Evolutionary conservation across 2,113 vertebrate species (phyloP), one percentile per base, ranked within the genome.

Genomic region (Bos javanicus): DNA sequence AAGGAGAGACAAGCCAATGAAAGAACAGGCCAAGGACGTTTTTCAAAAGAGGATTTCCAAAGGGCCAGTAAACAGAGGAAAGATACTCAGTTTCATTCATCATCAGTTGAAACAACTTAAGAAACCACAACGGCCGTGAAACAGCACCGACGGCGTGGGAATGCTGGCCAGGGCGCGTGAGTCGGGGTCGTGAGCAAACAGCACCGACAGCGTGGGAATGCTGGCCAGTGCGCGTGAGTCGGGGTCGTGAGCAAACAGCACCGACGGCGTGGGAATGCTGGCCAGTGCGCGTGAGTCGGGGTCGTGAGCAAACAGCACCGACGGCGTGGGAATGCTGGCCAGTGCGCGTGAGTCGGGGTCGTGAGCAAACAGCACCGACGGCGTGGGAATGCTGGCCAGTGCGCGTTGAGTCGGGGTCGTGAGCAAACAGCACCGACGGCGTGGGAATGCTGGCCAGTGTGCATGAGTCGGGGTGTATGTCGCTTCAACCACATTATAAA

Each of bases 31-130:
- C 71, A 92, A 56, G 46, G 50, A 60, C 7, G 50, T 39, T 71
- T 96, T 60, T 56, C 78, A 81, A 64, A 95, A 64, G 52, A 88
- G 57, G 54, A 76, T 92, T 97, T 56, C 52, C 21, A 83, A 95
- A 50, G 7, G 30, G 56, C 33, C 87, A 87, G 64, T 26, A 67
- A 76, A 82, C 36, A 89, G 91, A 56, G 16, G 56, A 46, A 82
- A 62, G 50, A 95, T 26, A 87, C 26, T 46, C 74, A 46, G 19
- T 82, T 52, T 57, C 33, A 82, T 43, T 9, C 50, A 93, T 52
- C 81, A 43, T n/a, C 25, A 74, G 36, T 36, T 89, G n/a, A 87
- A 94, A 26, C 21, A 15, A 33, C 48, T 3, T 12, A 46, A 83
- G 74, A 87, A 90, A 30, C 10, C 71, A 33, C 78, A 86, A 59